Percentiles rank a stretch among this genome's conserved stretches.
phyloP scores from a whole-genome alignment of 2,113 vertebrate species.

The Sturnus vulgaris region DNA sequence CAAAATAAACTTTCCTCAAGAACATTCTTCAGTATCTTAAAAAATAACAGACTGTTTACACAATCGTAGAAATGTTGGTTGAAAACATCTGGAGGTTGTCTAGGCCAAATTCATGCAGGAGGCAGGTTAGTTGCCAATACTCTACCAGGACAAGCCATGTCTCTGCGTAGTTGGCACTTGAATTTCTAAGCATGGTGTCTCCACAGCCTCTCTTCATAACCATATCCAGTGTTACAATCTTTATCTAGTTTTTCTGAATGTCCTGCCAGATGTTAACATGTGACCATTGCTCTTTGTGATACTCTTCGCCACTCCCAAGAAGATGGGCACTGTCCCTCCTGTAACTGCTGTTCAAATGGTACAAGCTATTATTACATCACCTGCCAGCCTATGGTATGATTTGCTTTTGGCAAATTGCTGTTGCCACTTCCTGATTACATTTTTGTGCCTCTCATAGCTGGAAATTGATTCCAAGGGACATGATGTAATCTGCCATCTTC shows the following conservation, averaged over 20 bases:
- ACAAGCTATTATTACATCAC: not conserved
- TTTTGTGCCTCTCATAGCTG: not conserved
- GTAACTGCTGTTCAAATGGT: not conserved
- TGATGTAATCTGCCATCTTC: not conserved
- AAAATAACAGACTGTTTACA: not conserved
- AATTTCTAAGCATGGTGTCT: not conserved
- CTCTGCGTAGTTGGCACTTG: not conserved
- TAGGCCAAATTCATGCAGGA: not conserved
- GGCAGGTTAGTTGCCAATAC: not conserved
- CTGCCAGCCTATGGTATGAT: not conserved
- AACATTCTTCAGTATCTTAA: not conserved
- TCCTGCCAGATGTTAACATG: not conserved
- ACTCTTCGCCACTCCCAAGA: not conserved
- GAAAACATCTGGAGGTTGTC: not conserved
- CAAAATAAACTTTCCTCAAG: not conserved
- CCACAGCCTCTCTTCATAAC: not conserved
- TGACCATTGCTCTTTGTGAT: not conserved
- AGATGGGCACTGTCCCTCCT: fast-evolving
- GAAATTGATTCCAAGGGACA: not conserved
- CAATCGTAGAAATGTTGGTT: not conserved
- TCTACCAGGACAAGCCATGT: not conserved
- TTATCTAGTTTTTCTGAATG: not conserved
- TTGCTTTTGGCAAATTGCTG: not conserved
- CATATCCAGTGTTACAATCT: not conserved
- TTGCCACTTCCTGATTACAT: not conserved